These are phyloP conservation scores for Lasiurus borealis DNA, from an alignment of 2,113 vertebrate species.

Conservation along the genomic window DNA sequence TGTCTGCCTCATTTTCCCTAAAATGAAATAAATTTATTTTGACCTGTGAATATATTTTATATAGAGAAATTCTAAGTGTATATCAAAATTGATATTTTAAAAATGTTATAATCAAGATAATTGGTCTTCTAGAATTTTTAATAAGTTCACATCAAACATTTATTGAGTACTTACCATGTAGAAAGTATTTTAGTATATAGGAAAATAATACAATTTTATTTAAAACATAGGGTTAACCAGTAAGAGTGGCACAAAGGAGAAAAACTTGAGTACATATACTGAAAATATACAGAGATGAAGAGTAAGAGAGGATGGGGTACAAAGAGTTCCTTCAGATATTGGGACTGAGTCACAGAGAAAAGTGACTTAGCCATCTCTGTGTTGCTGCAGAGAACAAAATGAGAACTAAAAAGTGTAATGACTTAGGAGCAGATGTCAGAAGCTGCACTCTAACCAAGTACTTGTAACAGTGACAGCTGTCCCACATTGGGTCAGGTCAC, in stretches of 20 bases:
- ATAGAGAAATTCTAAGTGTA: neutral
- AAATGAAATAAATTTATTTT: constrained; percentile 1
- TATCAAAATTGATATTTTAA: neutral
- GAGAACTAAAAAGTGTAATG: neutral
- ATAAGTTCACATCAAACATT: neutral
- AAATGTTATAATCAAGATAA: neutral
- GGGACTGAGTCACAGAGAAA: neutral
- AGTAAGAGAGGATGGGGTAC: neutral
- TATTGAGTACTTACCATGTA: neutral
- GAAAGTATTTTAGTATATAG: neutral
- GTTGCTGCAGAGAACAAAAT: neutral
- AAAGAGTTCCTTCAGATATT: neutral
- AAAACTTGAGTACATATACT: neutral
- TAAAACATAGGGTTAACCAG: neutral
- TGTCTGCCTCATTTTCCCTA: neutral
- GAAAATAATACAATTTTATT: neutral
- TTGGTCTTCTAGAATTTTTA: neutral
- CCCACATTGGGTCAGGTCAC: too few relatives aligned
- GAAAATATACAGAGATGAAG: neutral
- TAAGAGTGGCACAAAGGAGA: neutral
- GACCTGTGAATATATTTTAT: neutral
- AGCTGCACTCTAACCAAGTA: neutral
- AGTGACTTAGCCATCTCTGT: neutral
- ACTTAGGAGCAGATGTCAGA: neutral
- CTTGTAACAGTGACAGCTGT: neutral